phyloP scores from a whole-genome alignment of 2,113 vertebrate genomes.

The Pachyramphus minor region DNA sequence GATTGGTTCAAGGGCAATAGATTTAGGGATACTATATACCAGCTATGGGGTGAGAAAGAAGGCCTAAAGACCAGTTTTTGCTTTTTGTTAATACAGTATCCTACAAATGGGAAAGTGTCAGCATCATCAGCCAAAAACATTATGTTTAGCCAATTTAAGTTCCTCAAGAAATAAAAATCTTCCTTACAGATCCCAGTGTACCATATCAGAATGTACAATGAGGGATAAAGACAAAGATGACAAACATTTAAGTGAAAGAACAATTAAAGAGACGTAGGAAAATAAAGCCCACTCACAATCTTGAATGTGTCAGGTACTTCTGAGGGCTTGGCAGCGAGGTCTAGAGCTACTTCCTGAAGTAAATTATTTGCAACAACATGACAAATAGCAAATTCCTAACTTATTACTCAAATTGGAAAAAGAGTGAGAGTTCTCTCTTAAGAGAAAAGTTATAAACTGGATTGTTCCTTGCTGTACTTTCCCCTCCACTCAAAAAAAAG shows the following conservation, averaged over 20 bases:
- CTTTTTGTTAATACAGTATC: not conserved
- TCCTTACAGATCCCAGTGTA: not conserved
- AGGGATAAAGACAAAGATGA: not conserved
- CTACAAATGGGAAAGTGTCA: not conserved
- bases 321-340: not conserved
- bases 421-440: not conserved
- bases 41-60: not conserved
- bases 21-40: not conserved
- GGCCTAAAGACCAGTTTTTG: not conserved
- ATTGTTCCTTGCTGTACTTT: not conserved
- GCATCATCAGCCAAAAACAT: not conserved
- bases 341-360: not conserved
- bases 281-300: not conserved
- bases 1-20: not conserved
- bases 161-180: not conserved
- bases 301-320: not conserved
- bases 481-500: not conserved
- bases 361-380: not conserved
- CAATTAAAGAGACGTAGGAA: not conserved
- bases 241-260: not conserved
- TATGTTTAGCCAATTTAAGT: not conserved
- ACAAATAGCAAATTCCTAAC: not conserved
- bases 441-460: not conserved
- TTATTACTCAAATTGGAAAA: not conserved
- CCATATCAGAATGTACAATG: not conserved